Conservation (phyloP, 2,113 vertebrate genomes). For the Psittacara wagleri region DNA sequence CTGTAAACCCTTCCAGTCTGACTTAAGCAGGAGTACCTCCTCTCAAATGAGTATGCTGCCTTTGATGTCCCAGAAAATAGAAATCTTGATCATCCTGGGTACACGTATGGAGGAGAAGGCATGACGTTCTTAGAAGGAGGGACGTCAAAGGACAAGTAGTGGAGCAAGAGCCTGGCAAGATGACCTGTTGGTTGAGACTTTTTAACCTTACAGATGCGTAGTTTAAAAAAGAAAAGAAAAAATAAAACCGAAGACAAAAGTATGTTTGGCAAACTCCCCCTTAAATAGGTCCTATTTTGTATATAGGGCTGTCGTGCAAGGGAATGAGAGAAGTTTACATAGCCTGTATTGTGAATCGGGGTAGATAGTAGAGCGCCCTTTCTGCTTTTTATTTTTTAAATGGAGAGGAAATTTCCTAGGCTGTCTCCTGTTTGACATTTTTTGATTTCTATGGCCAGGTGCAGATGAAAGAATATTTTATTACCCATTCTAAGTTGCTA, state of each 20-base stretch:
- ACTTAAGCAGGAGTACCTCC: background rate
- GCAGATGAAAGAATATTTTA: background rate
- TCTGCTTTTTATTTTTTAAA: background rate
- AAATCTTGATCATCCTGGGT: background rate
- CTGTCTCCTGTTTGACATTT: background rate
- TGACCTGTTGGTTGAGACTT: background rate
- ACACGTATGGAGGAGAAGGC: background rate
- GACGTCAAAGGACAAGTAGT: background rate
- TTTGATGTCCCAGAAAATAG: background rate
- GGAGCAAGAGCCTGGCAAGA: background rate
- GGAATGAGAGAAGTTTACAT: background rate
- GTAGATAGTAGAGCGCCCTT: background rate
- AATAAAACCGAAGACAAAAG: background rate
- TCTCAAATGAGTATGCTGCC: background rate
- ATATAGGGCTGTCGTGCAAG: background rate
- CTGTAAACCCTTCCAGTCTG: background rate
- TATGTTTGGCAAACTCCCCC: background rate
- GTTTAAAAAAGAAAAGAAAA: background rate
- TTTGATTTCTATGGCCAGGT: constrained; percentile 18
- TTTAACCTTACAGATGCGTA: background rate
- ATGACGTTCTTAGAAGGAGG: background rate
- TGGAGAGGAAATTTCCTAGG: background rate
- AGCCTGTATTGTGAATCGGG: background rate
- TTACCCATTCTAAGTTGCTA: constrained; percentile 12
- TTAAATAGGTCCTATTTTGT: background rate